Conservation (phyloP, 2,888 invertebrate species). For the Pristionchus japonicus region DNA sequence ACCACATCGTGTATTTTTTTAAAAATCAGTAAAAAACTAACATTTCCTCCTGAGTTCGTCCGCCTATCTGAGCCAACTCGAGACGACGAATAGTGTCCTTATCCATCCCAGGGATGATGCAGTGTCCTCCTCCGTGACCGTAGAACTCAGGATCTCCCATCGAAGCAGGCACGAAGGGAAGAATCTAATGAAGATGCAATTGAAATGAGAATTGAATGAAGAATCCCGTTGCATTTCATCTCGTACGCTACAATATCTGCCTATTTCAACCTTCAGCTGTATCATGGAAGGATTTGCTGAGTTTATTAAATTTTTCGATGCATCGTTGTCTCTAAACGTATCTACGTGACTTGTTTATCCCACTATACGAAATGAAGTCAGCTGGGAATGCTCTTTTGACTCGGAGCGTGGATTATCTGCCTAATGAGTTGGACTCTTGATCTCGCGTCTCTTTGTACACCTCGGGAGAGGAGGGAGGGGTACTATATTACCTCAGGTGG, state of each 20-base stretch:
- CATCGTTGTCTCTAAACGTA: too few relatives aligned
- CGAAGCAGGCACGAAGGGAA: conserved; percentile 85
- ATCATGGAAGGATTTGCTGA: too few relatives aligned
- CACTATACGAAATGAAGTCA: neutral
- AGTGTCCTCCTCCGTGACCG: too few relatives aligned
- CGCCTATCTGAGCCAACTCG: too few relatives aligned
- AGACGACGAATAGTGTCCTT: conserved; percentile 86
- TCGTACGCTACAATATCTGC: too few relatives aligned
- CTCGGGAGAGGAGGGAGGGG: neutral
- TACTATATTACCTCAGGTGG: conserved; percentile 74
- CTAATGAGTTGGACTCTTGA: neutral
- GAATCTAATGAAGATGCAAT: conserved; percentile 46
- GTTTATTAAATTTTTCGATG: too few relatives aligned
- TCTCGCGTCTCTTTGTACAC: neutral
- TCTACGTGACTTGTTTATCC: neutral
- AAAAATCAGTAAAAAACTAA: too few relatives aligned
- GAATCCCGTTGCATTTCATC: too few relatives aligned
- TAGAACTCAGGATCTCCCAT: conserved; percentile 83
- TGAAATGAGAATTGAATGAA: too few relatives aligned
- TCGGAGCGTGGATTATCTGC: neutral
- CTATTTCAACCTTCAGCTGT: too few relatives aligned
- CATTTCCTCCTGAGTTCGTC: too few relatives aligned
- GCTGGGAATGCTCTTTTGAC: neutral
- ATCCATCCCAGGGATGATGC: conserved; percentile 89
- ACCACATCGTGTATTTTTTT: neutral